Conservation (phyloP, 2,113 vertebrate genomes). For the Oncorhynchus kisutch region DNA sequence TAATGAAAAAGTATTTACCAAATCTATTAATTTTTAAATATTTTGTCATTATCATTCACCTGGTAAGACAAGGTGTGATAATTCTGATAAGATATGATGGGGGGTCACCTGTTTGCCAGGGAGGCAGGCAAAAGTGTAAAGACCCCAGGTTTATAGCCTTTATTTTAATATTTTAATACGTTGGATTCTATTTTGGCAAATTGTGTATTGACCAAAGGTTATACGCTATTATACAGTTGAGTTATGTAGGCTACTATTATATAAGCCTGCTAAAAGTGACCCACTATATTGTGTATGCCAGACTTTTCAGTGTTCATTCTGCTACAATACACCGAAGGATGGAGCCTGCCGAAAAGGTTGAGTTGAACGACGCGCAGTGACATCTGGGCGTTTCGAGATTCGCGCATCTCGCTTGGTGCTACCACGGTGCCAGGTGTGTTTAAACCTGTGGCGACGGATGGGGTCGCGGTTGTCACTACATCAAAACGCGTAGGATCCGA, state of each 20-base stretch:
- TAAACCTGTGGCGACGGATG: conserved; percentile 57
- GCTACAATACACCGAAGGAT: conserved; percentile 37
- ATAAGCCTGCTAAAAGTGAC: not conserved
- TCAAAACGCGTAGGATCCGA: conserved; percentile 39
- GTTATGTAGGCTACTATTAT: not conserved
- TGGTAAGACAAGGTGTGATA: too few relatives aligned
- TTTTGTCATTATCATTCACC: too few relatives aligned
- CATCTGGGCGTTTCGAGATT: conserved; percentile 52
- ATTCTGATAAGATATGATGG: too few relatives aligned
- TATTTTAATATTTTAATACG: too few relatives aligned
- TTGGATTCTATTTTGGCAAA: not conserved
- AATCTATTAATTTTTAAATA: too few relatives aligned
- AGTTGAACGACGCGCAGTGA: conserved; percentile 11
- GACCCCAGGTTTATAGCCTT: too few relatives aligned
- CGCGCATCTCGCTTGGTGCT: conserved; percentile 39
- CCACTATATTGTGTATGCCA: not conserved
- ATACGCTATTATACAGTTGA: not conserved
- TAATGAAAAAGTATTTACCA: too few relatives aligned
- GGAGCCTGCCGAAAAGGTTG: conserved; percentile 26
- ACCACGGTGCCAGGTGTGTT: conserved; percentile 67
- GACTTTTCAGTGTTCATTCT: not conserved
- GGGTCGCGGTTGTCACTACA: conserved; percentile 34
- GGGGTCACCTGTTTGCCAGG: too few relatives aligned
- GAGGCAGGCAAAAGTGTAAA: too few relatives aligned
- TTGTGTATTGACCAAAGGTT: not conserved